phyloP scores from a whole-genome alignment of 2,888 invertebrate species.

The Trachelus tabidus region DNA sequence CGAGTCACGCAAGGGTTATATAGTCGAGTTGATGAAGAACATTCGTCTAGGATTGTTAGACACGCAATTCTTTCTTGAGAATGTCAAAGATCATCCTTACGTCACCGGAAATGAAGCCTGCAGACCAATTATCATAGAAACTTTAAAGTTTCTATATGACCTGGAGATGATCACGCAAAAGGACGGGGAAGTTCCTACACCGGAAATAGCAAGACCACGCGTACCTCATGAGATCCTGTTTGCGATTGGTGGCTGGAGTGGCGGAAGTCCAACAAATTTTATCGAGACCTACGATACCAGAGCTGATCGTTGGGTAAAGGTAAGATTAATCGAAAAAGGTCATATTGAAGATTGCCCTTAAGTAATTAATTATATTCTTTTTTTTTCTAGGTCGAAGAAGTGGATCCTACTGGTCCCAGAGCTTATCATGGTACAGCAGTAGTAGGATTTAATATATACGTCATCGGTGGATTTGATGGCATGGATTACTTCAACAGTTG shows the following conservation, averaged over 20 bases:
- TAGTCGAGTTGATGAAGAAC: conserved; percentile 83
- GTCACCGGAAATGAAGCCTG: conserved; percentile 86
- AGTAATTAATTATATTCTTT: conserved; percentile 14
- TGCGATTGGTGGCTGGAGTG: conserved; percentile 84
- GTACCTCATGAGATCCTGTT: conserved; percentile 91
- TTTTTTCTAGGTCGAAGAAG: conserved; percentile 73
- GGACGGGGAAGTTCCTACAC: conserved; percentile 86
- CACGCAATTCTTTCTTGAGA: conserved; percentile 90
- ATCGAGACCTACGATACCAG: conserved; percentile 91
- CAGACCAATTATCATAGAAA: conserved; percentile 89
- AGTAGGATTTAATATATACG: conserved; percentile 84
- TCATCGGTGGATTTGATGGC: conserved; percentile 95
- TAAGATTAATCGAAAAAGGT: conserved; percentile 39
- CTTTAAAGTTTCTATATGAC: conserved; percentile 90
- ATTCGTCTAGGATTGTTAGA: conserved; percentile 86
- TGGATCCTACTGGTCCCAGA: conserved; percentile 85
- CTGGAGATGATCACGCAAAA: conserved; percentile 86
- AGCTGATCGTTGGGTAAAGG: conserved; percentile 89
- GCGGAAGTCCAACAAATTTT: conserved; percentile 69
- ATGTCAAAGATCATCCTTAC: conserved; percentile 89
- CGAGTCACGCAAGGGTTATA: conserved; percentile 77
- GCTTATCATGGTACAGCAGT: conserved; percentile 96
- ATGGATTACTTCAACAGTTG: conserved; percentile 88
- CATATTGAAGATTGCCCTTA: not conserved
- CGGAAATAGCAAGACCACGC: conserved; percentile 84